Conservation (phyloP, 2,888 invertebrate genomes). For the Furcula furcula region DNA sequence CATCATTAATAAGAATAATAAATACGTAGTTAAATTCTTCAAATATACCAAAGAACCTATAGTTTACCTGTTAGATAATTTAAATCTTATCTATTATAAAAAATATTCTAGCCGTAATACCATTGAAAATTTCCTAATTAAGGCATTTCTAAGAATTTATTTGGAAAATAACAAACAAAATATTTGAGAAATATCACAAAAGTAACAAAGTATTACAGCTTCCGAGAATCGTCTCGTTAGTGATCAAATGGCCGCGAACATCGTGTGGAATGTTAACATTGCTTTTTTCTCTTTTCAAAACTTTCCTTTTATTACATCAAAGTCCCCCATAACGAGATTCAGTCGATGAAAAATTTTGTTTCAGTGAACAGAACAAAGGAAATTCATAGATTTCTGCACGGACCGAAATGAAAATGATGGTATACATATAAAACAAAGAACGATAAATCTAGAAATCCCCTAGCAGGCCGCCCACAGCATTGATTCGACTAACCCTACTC, state of each 20-base stretch:
- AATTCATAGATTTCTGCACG: slow-evolving; percentile 29
- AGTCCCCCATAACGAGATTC: slow-evolving; percentile 54
- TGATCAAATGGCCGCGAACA: slow-evolving; percentile 62
- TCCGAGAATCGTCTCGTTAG: slow-evolving; percentile 69
- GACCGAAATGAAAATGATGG: slow-evolving; percentile 39
- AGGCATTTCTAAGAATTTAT: slow-evolving; percentile 44
- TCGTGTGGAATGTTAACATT: slow-evolving; percentile 61
- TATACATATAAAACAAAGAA: slow-evolving; percentile 48
- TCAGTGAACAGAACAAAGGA: slow-evolving; percentile 36
- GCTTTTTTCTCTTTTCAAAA: slow-evolving; percentile 49
- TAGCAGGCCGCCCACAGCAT: slow-evolving; percentile 60
- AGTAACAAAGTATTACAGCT: slow-evolving; percentile 63
- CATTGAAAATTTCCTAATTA: slow-evolving; percentile 51
- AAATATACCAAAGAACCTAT: too few relatives aligned
- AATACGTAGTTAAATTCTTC: too few relatives aligned
- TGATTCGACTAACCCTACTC: slow-evolving; percentile 63
- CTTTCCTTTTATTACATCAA: slow-evolving; percentile 63
- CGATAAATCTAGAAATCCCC: slow-evolving; percentile 66
- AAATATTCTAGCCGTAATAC: too few relatives aligned
- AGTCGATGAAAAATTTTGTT: slow-evolving; percentile 41
- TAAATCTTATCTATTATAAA: too few relatives aligned
- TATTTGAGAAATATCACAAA: slow-evolving; percentile 57
- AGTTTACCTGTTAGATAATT: too few relatives aligned
- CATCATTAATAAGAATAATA: too few relatives aligned
- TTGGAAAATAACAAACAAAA: slow-evolving; percentile 53